These are phyloP conservation scores for Chouioia cunea DNA, from an alignment of 2,888 invertebrate species.

Conservation along the genomic window DNA sequence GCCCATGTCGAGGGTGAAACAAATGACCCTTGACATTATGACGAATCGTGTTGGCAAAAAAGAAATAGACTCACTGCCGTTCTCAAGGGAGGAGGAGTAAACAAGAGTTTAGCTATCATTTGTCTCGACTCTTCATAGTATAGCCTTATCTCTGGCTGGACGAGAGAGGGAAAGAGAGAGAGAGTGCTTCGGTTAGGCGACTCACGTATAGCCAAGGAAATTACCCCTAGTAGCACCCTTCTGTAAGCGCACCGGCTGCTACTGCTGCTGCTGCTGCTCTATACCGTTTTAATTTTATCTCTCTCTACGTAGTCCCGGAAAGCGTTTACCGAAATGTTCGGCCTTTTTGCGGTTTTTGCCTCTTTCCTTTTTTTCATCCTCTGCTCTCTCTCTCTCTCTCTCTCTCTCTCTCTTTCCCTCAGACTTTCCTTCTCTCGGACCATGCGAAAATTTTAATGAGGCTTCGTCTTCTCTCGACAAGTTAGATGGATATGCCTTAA, in stretches of 20 bases:
- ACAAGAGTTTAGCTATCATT: constrained; percentile 39
- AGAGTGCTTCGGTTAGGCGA: constrained; percentile 6
- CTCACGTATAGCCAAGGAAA: constrained; percentile 38
- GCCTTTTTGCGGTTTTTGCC: not conserved
- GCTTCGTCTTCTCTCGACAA: too few relatives aligned
- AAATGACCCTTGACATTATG: constrained; percentile 27
- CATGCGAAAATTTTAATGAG: too few relatives aligned
- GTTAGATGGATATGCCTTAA: too few relatives aligned
- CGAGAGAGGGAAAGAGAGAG: not conserved
- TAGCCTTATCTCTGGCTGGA: not conserved
- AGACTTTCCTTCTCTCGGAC: too few relatives aligned
- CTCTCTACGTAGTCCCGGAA: not conserved
- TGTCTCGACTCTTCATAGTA: constrained; percentile 17
- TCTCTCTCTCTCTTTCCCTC: not conserved
- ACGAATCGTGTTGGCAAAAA: constrained; percentile 11
- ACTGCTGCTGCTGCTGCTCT: constrained; percentile 1
- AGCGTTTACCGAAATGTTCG: constrained; percentile 22
- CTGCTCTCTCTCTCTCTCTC: not conserved
- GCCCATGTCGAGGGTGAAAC: constrained; percentile 1
- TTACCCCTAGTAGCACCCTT: constrained; percentile 4
- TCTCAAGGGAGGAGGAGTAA: constrained; percentile 1
- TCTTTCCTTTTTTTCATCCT: not conserved
- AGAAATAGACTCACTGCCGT: constrained; percentile 24
- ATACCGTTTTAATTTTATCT: constrained; percentile 42
- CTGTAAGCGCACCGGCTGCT: constrained; percentile 22